Evolutionary conservation across 2,888 invertebrate species (phyloP), one percentile per base, ranked within the genome.

Genomic region (Itoplectis maculator): DNA sequence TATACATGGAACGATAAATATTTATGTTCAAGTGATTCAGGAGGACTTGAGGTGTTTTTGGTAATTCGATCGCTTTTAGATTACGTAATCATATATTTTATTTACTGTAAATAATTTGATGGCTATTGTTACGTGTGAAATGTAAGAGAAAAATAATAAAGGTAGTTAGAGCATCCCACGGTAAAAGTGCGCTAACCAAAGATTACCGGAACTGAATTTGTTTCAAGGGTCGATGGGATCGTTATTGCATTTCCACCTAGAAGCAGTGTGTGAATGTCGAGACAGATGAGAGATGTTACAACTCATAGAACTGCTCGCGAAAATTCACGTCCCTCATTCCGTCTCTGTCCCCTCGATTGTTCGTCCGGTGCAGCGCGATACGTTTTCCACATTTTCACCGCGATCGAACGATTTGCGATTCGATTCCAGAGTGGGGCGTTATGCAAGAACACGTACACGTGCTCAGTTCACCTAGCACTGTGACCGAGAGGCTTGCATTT

Each of bases 371-470:
- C 20, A 68, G 59, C 37, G 47, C 59, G 40, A 61, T 65, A 47
- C n/a, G 54, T 79, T 79, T 73, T 13, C 59, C 20, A 66, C 66
- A 80, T 75, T 80, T 80, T 80, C 75, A 80, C 75, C 51, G 68
- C n/a, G 51, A 75, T 69, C 68, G 80, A 69, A 75, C 68, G 69
- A 75, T 80, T 80, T 68, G 80, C 80, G 65, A 75, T 70, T 80
- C 76, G 69, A 80, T 80, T 80, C 69, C 74, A 29, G n/a, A n/a
- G 63, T 42, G 59, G 56, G 47, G 54, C 73, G 73, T 79, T 72
- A 45, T 59, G 65, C 65, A 37, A 65, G 56, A 37, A 73, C 72
- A 73, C 65, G 56, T 18, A 37, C 54, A 20, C 59, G 66, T 54
- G 9, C 45, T n/a, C 42, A 37, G 42, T 63, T 54, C 54, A 54